Conservation (phyloP, 2,797 vertebrate genomes). For the Manis crassicaudata region DNA sequence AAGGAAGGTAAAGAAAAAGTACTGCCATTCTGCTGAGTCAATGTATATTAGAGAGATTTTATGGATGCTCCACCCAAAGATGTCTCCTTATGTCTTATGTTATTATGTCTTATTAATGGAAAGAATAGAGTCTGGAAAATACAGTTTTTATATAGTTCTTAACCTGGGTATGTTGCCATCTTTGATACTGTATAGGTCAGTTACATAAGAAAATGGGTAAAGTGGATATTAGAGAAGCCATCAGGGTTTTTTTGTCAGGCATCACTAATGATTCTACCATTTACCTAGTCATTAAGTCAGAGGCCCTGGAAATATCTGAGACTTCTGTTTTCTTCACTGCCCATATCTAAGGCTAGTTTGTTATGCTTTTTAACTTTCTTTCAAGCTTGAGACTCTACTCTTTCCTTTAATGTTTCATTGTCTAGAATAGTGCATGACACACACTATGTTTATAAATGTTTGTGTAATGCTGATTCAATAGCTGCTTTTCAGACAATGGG, state of each 20-base stretch:
- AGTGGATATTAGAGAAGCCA: not conserved
- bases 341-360: not conserved
- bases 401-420: slow-evolving; percentile 19
- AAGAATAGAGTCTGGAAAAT: not conserved
- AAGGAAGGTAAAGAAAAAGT: slow-evolving; percentile 10
- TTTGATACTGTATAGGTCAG: not conserved
- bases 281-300: not conserved
- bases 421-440: not conserved
- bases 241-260: not conserved
- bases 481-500: slow-evolving; percentile 14
- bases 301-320: not conserved
- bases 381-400: not conserved
- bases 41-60: not conserved
- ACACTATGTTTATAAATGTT: not conserved
- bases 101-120: not conserved
- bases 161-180: not conserved
- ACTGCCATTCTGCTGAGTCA: not conserved
- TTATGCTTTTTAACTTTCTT: not conserved
- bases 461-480: slow-evolving; percentile 38
- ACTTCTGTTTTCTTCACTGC: not conserved
- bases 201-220: not conserved
- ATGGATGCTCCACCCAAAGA: not conserved
- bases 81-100: not conserved
- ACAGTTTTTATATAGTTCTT: not conserved
- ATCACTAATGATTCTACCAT: not conserved